Conservation (phyloP, 2,797 vertebrate species). For the Petrocephalus sullivani region DNA sequence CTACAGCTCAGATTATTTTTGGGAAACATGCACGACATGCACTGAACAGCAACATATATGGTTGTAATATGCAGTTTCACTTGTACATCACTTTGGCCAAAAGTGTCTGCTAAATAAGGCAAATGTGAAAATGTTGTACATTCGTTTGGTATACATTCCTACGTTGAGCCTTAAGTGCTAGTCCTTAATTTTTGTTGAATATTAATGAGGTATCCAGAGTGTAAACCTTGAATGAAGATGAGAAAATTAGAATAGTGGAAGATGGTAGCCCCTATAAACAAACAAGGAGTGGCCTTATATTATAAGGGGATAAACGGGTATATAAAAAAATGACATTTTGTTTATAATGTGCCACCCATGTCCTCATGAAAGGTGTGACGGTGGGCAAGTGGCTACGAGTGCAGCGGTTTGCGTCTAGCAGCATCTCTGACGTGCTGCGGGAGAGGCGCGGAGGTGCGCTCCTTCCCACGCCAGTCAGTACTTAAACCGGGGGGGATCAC, state of each 20-base stretch:
- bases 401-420: neutral
- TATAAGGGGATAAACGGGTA: neutral
- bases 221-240: slow-evolving; percentile 7
- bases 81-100: neutral
- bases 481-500: slow-evolving; percentile 42
- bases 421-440: neutral
- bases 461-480: slow-evolving; percentile 12
- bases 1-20: neutral
- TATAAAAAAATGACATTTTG: neutral
- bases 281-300: neutral
- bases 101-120: neutral
- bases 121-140: neutral
- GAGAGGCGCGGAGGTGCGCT: neutral
- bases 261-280: slow-evolving; percentile 24
- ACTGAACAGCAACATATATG: neutral
- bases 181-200: neutral
- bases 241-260: slow-evolving; percentile 40
- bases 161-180: neutral
- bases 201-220: neutral
- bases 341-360: neutral
- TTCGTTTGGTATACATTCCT: too few relatives aligned
- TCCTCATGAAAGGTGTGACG: neutral
- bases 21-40: neutral
- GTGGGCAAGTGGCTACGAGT: neutral
- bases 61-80: neutral